Percentiles rank a stretch among this genome's conserved stretches.
phyloP scores from a whole-genome alignment of 2,113 vertebrate genomes.

The Pygoscelis adeliae region DNA sequence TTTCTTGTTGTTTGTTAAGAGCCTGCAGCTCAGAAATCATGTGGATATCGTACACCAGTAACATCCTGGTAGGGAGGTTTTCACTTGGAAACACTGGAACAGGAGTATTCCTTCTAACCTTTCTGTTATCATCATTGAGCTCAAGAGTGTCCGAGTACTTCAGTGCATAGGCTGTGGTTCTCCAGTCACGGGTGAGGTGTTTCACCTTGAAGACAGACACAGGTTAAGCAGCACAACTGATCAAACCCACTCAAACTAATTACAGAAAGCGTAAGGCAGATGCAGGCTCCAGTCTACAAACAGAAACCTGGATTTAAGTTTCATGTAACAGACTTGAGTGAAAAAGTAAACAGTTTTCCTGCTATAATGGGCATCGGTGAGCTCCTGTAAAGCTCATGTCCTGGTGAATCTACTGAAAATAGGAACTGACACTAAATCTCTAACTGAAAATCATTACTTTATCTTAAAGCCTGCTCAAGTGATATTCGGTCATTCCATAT shows the following conservation, averaged over 20 bases:
- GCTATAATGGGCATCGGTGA: not conserved
- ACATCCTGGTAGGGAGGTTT: constrained; percentile 92
- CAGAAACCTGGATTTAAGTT: not conserved
- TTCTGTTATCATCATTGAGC: constrained; percentile 89
- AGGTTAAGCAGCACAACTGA: not conserved
- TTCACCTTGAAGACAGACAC: constrained; percentile 84
- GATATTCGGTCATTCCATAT: not conserved
- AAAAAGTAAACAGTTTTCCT: not conserved
- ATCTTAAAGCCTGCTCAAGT: not conserved
- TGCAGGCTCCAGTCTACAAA: not conserved
- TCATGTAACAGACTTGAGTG: not conserved
- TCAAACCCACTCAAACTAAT: not conserved
- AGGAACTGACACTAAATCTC: not conserved
- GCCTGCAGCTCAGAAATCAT: constrained; percentile 80
- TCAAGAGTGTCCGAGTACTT: constrained; percentile 86
- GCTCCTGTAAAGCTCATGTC: not conserved
- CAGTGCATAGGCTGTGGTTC: constrained; percentile 91
- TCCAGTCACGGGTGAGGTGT: constrained; percentile 95
- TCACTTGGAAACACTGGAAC: constrained; percentile 93
- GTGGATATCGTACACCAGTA: constrained; percentile 89
- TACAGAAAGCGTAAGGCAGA: not conserved
- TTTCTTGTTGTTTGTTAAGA: constrained; percentile 65
- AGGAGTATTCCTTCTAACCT: constrained; percentile 86
- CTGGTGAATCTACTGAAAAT: not conserved
- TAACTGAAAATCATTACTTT: not conserved